phyloP scores from a whole-genome alignment of 35 echinoderm and acorn worm genomes.

The Stichopus chloronotus region DNA sequence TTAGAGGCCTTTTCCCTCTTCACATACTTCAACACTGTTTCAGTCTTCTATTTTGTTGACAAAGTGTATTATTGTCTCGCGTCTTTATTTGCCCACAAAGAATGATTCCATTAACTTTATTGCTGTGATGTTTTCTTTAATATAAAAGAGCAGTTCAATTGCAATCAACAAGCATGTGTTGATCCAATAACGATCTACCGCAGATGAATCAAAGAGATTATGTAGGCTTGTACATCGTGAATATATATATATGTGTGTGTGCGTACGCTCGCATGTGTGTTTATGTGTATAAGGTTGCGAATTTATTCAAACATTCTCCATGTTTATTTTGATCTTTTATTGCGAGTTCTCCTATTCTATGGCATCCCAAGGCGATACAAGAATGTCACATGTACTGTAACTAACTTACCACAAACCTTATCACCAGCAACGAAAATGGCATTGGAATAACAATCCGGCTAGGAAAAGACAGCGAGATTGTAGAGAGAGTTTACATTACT shows the following conservation, averaged over 20 bases:
- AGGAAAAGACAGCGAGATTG: background rate
- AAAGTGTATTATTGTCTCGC: background rate
- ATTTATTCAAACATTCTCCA: too few species aligned
- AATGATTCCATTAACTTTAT: background rate
- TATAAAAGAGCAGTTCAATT: background rate
- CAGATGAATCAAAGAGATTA: background rate
- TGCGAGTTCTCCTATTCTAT: background rate
- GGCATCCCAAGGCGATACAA: background rate
- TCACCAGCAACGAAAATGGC: background rate
- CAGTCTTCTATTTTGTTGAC: too few species aligned
- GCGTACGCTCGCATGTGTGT: too few species aligned
- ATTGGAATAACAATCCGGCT: background rate
- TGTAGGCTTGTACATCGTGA: too few species aligned
- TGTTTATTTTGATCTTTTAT: background rate
- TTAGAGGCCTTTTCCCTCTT: background rate
- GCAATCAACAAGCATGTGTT: slow-evolving; percentile 6
- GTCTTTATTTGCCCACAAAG: background rate
- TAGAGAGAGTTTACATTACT: slow-evolving; percentile 13
- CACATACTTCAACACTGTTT: too few species aligned
- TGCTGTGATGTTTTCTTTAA: background rate
- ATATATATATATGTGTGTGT: too few species aligned
- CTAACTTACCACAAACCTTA: slow-evolving; percentile 2
- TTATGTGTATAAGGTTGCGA: too few species aligned
- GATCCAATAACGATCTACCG: background rate
- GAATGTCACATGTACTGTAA: background rate